Evolutionary conservation across 1,140 invertebrate genomes (phyloP), one percentile per base, ranked within the genome.

Genomic region (Pseudomyrmex gracilis): DNA sequence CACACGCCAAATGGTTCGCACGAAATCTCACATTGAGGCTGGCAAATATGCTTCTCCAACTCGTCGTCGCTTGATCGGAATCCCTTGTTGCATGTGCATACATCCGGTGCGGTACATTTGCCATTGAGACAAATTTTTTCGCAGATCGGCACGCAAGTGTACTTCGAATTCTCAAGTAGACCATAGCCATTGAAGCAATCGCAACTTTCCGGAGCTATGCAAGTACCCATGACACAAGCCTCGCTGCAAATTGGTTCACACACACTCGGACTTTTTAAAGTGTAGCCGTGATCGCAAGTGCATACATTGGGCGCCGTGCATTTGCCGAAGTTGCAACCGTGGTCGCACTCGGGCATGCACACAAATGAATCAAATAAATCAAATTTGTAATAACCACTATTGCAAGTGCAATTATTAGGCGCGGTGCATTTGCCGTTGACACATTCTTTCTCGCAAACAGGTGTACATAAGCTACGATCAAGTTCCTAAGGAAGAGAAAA

Each of bases 401-500:
- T 58, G 43, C 93, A 94, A 0, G 55, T 55, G 68, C 94, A 94
- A 2, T 7, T 43, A n/a, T 92, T 87, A 7, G 92, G 87, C 0
- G 78, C 76, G 9, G 66, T 68, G 82, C 92, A 93, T 4, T 20
- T n/a, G 1, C 90, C 91, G 61, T 91, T 82, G 8, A 34, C 0
- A 22, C 92, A 92, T 0, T 67, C 64, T 9, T 61, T 47, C 9
- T 57, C 57, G 63, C 91, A 93, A 1, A 53, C 60, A 9, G 92
- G 91, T 8, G 83, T 51, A 22, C 91, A 78, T 0, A 1, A 8
- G 5, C n/a, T n/a, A n/a, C n/a, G n/a, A n/a, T n/a, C n/a, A n/a
- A 76, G 55, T 73, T n/a, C 1, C 49, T 45, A 0, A 73, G n/a
- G 1, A 67, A 13, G 34, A 34, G 34, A 34, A 34, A 5, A 34